A percentile compares a stretch with the other conserved stretches of the same genome.
Evolutionary conservation across 2,797 vertebrate genomes (phyloP).

Genomic region (Chiloscyllium punctatum): DNA sequence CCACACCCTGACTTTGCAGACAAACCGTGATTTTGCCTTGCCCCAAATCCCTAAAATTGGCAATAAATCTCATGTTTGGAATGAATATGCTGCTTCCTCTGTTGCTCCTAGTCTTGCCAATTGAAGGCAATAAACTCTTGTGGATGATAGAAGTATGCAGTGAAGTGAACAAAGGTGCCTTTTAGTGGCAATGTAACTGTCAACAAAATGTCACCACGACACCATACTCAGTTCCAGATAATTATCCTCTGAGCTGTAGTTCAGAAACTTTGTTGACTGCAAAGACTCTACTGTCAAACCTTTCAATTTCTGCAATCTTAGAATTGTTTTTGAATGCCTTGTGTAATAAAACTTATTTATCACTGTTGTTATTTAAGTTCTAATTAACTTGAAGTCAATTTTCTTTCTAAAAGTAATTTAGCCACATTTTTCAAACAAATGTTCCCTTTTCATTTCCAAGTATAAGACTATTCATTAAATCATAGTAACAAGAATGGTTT

Average conservation of each 20-base stretch:
- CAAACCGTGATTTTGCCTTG: neutral
- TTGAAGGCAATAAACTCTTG: neutral
- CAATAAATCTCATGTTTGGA: neutral
- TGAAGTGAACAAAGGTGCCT: neutral
- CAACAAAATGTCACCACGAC: neutral
- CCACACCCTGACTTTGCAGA: neutral
- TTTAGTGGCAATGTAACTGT: neutral
- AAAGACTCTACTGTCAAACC: neutral
- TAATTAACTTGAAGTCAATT: neutral
- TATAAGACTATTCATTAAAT: neutral
- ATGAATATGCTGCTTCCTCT: neutral
- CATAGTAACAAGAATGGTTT: conserved; percentile 12
- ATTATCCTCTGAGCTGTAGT: neutral
- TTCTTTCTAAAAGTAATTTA: conserved; percentile 12
- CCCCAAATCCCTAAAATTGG: neutral
- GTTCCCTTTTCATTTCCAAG: neutral
- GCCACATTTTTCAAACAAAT: neutral
- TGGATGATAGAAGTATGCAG: neutral
- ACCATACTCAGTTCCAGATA: neutral
- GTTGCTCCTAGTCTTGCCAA: neutral
- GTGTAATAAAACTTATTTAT: neutral
- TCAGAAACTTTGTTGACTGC: neutral
- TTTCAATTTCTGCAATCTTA: neutral
- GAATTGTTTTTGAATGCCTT: neutral
- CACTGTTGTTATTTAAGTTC: neutral